Conservation (phyloP, 1,140 invertebrate genomes). For the Hyles euphorbiae region DNA sequence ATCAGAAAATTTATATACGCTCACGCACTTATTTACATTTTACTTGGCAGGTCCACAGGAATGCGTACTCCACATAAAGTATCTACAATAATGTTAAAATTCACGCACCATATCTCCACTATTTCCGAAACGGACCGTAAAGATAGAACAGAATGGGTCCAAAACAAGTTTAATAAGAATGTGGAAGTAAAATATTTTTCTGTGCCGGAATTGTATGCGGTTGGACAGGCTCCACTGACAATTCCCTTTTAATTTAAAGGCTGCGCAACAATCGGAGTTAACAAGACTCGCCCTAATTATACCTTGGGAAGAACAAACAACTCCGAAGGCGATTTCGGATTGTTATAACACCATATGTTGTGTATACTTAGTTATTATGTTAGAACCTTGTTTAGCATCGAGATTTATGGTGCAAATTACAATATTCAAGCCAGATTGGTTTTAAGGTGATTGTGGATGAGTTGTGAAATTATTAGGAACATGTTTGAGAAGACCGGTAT, state of each 20-base stretch:
- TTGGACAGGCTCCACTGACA: constrained; percentile 40
- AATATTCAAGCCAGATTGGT: too few species aligned
- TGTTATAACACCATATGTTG: constrained; percentile 59
- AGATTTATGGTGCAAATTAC: constrained; percentile 3
- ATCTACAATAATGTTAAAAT: neutral
- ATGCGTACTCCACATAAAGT: too few species aligned
- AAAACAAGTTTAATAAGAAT: constrained; percentile 66
- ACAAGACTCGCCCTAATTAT: constrained; percentile 69
- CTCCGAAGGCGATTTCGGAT: constrained; percentile 41
- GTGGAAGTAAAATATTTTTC: constrained; percentile 72
- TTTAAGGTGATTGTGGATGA: too few species aligned
- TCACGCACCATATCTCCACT: constrained; percentile 30
- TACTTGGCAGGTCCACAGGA: too few species aligned
- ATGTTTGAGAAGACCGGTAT: too few species aligned
- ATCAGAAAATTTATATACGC: too few species aligned
- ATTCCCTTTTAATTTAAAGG: constrained; percentile 71
- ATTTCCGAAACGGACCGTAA: constrained; percentile 30
- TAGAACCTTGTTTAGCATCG: constrained; percentile 6
- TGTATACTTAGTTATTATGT: constrained; percentile 5
- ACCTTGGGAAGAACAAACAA: constrained; percentile 65
- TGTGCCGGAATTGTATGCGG: constrained; percentile 68
- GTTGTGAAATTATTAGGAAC: too few species aligned
- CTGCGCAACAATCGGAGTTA: constrained; percentile 59
- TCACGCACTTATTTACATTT: too few species aligned
- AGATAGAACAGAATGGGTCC: constrained; percentile 53